Base-by-base conservation (phyloP, 2,888 invertebrate genomes). In the Myathropa florea region DNA sequence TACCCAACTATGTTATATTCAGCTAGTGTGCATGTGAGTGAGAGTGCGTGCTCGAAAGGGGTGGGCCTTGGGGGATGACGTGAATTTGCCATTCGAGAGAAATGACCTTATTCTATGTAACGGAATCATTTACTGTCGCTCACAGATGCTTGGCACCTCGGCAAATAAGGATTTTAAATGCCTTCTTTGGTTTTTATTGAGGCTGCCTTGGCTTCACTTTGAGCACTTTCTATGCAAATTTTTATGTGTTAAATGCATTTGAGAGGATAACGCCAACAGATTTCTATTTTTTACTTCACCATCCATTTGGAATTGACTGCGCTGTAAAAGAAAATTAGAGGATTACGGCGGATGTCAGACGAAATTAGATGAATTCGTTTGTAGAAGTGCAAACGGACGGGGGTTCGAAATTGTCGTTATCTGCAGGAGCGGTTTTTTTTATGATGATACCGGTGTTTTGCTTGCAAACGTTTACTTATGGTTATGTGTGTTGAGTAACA, bases 191-290 rank as follows among this genome's bases (percentile, higher is more conserved):
- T 82, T 86, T 86, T 82, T 86, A 86, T 86, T 78, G 82, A 73
- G 78, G 73, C 82, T 86, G 72, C 77, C 53, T 73, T 73, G 77
- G 73, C 77, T 85, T 82, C 82, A 12, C 73, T 39, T 53, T 82
- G 33, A 77, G 85, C 89, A 91, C 90, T 91, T 91, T 91, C 90
- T 91, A 91, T 91, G 91, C 90, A 91, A 91, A 91, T 91, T 91
- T 91, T 90, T 90, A 91, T 91, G 91, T 90, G 91, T 91, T 91
- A 91, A 91, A 91, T 91, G 91, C 91, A 91, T 91, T 91, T 90
- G 89, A 89, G 89, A 89, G 91, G 91, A 91, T 91, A 85, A 77
- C 72, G 68, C 85, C 77, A 77, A 78, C 78, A 73, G 85, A 86
- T 73, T 85, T 71, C 72, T 82, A 60, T 53, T 71, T 79, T 80